Base-by-base conservation (phyloP, 1,140 invertebrate genomes). In the Halyomorpha halys region DNA sequence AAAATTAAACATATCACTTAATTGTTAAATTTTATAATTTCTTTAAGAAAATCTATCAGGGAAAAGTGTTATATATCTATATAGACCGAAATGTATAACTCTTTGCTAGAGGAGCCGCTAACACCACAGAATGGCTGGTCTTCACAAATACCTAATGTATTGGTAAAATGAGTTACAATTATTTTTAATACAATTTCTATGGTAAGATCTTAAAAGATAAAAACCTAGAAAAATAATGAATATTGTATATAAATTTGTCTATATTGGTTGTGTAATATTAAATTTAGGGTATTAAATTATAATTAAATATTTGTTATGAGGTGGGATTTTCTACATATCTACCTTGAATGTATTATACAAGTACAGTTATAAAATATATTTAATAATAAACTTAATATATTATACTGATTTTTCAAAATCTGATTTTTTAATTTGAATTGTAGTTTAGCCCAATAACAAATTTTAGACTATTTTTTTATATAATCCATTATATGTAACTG, bases 1-100 rank as follows among this genome's bases (percentile, higher is more conserved):
- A 34, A 59, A 39, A 47, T 19, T 16, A 60, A 65, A 65, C 63
- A 65, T 65, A 65, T 65, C 63, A 60, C n/a, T 44, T 60, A 18
- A 44, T 59, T 64, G 53, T 64, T 64, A 44, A 47, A 65, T 19
- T 60, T 60, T 60, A 59, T 54, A 19, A 64, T 64, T 53, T 51
- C 49, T n/a, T 34, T 61, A 25, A 23, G 9, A 23, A 56, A 56
- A 56, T 23, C 23, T 56, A 56, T 56, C 53, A 56, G 53, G 53
- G 53, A 56, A 19, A 56, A 56, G 53, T 23, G 23, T 56, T 56
- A 56, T 56, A 56, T 49, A 49, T 49, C 47, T 49, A 49, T 49
- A 18, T 49, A 49, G 47, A 49, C 47, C 47, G 47, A 19, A 44
- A 39, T 60, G 30, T 34, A 27, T 60, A 19, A 34, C 27, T 16